These are phyloP conservation scores for Drosophila barbarae DNA, from an alignment of 2,888 invertebrate genomes.

Conservation along the genomic window DNA sequence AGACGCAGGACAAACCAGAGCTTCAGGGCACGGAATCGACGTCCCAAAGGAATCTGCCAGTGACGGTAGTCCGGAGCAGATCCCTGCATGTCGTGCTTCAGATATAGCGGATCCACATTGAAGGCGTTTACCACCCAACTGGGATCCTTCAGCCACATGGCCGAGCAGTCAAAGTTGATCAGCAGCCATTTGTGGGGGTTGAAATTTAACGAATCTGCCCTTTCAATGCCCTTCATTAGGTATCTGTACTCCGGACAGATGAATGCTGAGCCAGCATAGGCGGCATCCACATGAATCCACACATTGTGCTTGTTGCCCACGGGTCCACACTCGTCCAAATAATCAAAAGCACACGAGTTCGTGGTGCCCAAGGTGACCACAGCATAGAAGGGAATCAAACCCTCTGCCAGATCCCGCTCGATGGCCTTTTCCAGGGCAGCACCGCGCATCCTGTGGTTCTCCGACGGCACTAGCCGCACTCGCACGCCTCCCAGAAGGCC, in stretches of 20 bases:
- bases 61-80: slow-evolving; percentile 96
- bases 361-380: slow-evolving; percentile 97
- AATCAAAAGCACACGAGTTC: slow-evolving; percentile 96
- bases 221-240: slow-evolving; percentile 92
- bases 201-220: slow-evolving; percentile 97
- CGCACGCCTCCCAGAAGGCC: slow-evolving; percentile 93
- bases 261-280: slow-evolving; percentile 97
- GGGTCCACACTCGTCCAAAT: slow-evolving; percentile 92
- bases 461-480: slow-evolving; percentile 86
- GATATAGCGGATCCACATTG: slow-evolving; percentile 97
- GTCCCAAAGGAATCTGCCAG: slow-evolving; percentile 97
- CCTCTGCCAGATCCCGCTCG: slow-evolving; percentile 90
- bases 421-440: slow-evolving; percentile 88
- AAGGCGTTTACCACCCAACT: slow-evolving; percentile 95
- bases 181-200: slow-evolving; percentile 99
- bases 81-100: slow-evolving; percentile 96
- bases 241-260: slow-evolving; percentile 98
- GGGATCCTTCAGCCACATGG: slow-evolving; percentile 97
- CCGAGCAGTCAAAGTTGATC: slow-evolving; percentile 99
- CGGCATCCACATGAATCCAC: slow-evolving; percentile 97
- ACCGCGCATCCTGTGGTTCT: slow-evolving; percentile 86
- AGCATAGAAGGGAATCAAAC: slow-evolving; percentile 96
- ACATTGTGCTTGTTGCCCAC: slow-evolving; percentile 88
- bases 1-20: slow-evolving; percentile 96
- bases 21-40: slow-evolving; percentile 95